Evolutionary conservation across 2,888 invertebrate genomes (phyloP).

Genomic region (Lutraria lutraria): DNA sequence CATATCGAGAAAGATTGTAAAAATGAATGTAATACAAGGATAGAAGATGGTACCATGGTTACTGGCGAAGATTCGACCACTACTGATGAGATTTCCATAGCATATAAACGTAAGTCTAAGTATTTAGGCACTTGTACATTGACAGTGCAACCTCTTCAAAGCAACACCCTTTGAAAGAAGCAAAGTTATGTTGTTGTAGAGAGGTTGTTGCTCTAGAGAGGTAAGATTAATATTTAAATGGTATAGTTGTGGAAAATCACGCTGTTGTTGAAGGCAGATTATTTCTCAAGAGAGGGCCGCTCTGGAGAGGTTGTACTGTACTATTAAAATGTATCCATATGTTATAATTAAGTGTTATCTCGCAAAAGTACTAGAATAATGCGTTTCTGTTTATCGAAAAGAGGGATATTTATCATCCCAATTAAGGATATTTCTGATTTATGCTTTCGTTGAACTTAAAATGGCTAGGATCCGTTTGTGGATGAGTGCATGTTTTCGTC

Average conservation of each 20-base stretch:
- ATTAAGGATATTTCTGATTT: background rate
- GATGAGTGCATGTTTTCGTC: no score
- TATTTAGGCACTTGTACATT: background rate
- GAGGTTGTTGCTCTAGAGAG: no score
- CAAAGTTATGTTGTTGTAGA: no score
- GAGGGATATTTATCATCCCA: background rate
- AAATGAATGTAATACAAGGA: background rate
- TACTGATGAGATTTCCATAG: background rate
- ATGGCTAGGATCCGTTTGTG: no score
- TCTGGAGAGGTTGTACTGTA: no score
- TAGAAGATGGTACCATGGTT: background rate
- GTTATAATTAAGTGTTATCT: background rate
- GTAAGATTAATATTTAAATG: no score
- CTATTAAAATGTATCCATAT: background rate
- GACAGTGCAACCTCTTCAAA: no score
- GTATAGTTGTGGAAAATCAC: no score
- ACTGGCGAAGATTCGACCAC: background rate
- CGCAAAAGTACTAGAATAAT: background rate
- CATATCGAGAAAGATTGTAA: background rate
- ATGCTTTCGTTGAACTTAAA: no score
- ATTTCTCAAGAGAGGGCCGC: no score
- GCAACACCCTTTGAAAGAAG: no score
- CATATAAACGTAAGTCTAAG: background rate
- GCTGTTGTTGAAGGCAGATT: no score
- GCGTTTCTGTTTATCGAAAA: background rate